Conservation (phyloP, 2,888 invertebrate species). For the Exephanes ischioxanthus region DNA sequence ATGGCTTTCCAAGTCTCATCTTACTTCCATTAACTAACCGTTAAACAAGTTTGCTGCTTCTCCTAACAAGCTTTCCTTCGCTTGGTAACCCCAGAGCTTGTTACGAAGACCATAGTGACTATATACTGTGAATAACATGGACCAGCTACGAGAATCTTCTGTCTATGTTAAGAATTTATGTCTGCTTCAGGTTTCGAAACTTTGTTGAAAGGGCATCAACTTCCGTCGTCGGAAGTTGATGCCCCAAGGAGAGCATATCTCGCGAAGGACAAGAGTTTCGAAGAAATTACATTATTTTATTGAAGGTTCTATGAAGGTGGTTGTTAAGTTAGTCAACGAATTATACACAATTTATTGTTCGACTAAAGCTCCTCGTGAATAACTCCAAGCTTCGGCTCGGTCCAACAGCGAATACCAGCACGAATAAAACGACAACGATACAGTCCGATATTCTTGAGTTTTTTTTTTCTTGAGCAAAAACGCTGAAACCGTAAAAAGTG, state of each 20-base stretch:
- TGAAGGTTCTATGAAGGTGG: background rate
- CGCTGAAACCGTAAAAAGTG: background rate
- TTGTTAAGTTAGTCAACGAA: background rate
- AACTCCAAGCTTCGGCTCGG: no score
- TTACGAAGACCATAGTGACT: conserved; percentile 25
- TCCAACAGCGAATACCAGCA: no score
- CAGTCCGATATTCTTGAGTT: no score
- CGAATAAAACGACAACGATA: no score
- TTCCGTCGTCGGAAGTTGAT: background rate
- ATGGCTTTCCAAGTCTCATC: conserved; percentile 20
- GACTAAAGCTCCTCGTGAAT: background rate
- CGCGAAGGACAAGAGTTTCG: background rate
- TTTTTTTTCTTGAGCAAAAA: no score
- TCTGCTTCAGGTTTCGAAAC: conserved; percentile 40
- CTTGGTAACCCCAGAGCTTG: conserved; percentile 20
- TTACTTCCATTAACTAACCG: conserved; percentile 43
- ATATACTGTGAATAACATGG: conserved; percentile 1
- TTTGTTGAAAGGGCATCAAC: conserved; percentile 3
- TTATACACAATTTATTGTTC: no score
- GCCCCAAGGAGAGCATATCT: background rate
- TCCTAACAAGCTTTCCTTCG: conserved; percentile 11
- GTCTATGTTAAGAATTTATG: conserved; percentile 58
- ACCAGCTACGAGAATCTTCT: conserved; percentile 33
- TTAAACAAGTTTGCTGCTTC: conserved; percentile 32
- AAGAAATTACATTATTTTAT: background rate